Conservation (phyloP, 2,888 invertebrate species). For the Campaea margaritaria region DNA sequence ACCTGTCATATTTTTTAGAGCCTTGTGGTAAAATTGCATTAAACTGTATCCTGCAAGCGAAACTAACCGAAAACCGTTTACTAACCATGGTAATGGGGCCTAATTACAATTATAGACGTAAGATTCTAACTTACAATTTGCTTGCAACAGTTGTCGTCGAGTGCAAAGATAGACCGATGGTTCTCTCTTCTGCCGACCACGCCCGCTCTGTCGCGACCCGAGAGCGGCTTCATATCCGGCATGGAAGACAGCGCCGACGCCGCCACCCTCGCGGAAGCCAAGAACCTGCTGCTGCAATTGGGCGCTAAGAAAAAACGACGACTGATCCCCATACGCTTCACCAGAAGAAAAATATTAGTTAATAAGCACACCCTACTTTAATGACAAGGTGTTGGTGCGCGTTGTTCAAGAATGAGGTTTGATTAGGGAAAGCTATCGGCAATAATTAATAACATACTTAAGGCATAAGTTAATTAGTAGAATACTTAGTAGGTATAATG, state of each 20-base stretch:
- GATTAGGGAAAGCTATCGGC: neutral
- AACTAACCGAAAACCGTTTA: neutral
- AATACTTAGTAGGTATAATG: neutral
- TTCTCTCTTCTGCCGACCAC: slow-evolving; percentile 88
- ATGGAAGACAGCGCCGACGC: slow-evolving; percentile 85
- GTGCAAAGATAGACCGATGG: slow-evolving; percentile 93
- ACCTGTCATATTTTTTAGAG: too few species aligned
- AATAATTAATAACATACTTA: neutral
- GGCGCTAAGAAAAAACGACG: slow-evolving; percentile 89
- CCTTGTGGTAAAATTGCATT: too few species aligned
- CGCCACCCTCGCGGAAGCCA: slow-evolving; percentile 87
- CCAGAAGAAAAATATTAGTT: slow-evolving; percentile 89
- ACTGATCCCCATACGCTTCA: slow-evolving; percentile 88
- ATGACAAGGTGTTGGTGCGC: slow-evolving; percentile 34
- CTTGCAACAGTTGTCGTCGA: slow-evolving; percentile 87
- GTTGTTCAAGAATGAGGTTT: slow-evolving; percentile 48
- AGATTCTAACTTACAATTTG: slow-evolving; percentile 11
- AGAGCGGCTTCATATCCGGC: slow-evolving; percentile 91
- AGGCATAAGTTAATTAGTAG: neutral
- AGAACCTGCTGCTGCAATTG: slow-evolving; percentile 88
- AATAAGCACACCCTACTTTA: slow-evolving; percentile 75
- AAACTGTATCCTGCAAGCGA: too few species aligned
- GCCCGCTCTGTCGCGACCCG: slow-evolving; percentile 88
- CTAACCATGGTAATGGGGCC: slow-evolving; percentile 8
- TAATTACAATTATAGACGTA: neutral